Percentiles rank a stretch among this genome's conserved stretches.
phyloP scores from a whole-genome alignment of 92 coral and sea anemone genomes.

The Muricea muricata region DNA sequence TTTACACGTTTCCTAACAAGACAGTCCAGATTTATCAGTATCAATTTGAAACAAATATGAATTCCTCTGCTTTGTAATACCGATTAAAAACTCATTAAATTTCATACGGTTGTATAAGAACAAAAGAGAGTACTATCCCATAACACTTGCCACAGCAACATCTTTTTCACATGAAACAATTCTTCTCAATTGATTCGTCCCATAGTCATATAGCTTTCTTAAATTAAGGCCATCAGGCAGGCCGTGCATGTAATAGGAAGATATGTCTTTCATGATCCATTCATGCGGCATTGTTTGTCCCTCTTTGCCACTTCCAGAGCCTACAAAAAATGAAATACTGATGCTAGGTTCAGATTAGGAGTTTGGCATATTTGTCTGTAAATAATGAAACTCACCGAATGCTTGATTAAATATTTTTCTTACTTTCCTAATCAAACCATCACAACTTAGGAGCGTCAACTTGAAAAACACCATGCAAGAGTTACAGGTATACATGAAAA shows the following conservation, averaged over 20 bases:
- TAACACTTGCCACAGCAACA: slow-evolving; percentile 19
- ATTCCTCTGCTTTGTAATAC: too few species aligned
- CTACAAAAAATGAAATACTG: background rate
- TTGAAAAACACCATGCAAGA: background rate
- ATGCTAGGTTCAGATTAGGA: too few species aligned
- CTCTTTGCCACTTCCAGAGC: background rate
- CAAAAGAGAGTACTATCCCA: too few species aligned
- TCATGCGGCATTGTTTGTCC: slow-evolving; percentile 5
- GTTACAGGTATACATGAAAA: background rate
- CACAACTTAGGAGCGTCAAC: slow-evolving; percentile 11
- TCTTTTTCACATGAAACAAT: slow-evolving; percentile 19
- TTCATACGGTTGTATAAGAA: too few species aligned
- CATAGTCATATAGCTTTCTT: slow-evolving; percentile 30
- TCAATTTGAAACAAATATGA: too few species aligned
- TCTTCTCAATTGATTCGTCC: slow-evolving; percentile 7
- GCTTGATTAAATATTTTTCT: slow-evolving; percentile 28
- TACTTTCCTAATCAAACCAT: slow-evolving; percentile 11
- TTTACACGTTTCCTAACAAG: too few species aligned
- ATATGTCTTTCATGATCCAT: slow-evolving; percentile 1
- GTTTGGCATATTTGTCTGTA: background rate
- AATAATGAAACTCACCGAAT: background rate
- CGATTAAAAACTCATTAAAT: too few species aligned
- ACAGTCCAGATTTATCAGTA: too few species aligned
- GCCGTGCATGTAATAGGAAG: background rate
- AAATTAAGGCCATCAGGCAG: slow-evolving; percentile 25